phyloP scores from a whole-genome alignment of 1,140 invertebrate genomes.

The Formica selysi region DNA sequence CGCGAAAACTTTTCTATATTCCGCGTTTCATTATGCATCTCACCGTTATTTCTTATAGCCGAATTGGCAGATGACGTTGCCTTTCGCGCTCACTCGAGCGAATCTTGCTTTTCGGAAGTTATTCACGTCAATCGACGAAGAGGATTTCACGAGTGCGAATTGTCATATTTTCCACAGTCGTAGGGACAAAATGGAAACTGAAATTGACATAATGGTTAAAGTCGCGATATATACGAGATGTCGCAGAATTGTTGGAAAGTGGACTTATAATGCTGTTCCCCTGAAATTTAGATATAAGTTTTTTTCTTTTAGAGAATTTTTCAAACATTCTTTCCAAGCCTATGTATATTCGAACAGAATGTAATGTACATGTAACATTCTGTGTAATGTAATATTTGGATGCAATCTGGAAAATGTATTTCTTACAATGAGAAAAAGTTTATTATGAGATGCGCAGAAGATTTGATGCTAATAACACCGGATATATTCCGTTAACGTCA shows the following conservation, averaged over 20 bases:
- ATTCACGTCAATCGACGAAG: conserved; percentile 45
- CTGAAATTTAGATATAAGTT: neutral
- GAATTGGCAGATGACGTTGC: conserved; percentile 25
- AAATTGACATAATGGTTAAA: conserved; percentile 33
- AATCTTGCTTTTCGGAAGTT: conserved; percentile 19
- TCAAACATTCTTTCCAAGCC: neutral
- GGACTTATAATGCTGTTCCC: neutral
- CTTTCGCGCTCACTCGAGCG: conserved; percentile 21
- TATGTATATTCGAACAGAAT: neutral
- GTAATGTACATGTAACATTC: too few relatives aligned
- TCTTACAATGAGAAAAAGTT: neutral
- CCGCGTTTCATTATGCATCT: conserved; percentile 38
- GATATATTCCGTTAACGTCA: conserved; percentile 35
- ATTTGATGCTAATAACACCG: conserved; percentile 36
- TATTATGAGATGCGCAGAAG: conserved; percentile 7
- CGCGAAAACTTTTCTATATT: conserved; percentile 25
- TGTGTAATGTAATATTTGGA: neutral
- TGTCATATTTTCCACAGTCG: conserved; percentile 2
- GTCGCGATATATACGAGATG: neutral
- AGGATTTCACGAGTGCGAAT: conserved; percentile 10
- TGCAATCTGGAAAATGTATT: conserved; percentile 20
- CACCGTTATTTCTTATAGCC: conserved; percentile 26
- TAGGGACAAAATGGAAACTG: neutral
- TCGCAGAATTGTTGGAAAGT: neutral
- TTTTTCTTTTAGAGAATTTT: neutral